Base-by-base conservation (phyloP, 2,113 vertebrate species). In the Forbesichthys agassizii region DNA sequence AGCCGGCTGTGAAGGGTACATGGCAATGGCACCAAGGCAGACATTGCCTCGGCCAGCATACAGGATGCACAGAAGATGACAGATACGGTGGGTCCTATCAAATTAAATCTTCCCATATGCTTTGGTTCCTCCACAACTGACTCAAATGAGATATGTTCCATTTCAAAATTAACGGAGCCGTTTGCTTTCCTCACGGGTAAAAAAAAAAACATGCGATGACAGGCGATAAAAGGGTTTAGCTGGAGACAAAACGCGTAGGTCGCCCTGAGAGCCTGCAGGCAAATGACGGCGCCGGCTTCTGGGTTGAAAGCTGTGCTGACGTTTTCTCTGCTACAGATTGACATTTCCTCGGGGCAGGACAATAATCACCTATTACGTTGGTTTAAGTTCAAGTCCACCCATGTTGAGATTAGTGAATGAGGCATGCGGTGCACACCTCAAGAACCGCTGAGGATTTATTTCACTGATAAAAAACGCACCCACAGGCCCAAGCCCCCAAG, bases 101-200 rank as follows among this genome's bases (percentile, higher is more conserved):
- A 11, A 10, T 69, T 9, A 61, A 66, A 57, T 6, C 42, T 12
- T 33, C 48, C 1, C 16, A 16, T 20, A 14, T 46, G 47, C 46
- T 16, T 36, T 48, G 60, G 47, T 69, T 74, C 63, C 5, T 6
- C 1, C 27, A 4, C 64, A 49, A 53, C 3, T 52, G 5, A 51
- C 80, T 77, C 77, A 65, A 83, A 69, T 77, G 79, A 73, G 54
- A 63, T 3, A 27, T 33, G 9, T 57, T 65, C 11, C 13, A 78
- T 72, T 76, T 61, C 10, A 65, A 82, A 54, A 16, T 6, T 4
- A 56, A 36, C 9, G 8, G 8, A 68, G 10, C 9, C n/a, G 9
- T 56, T 58, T 6, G 3, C n/a, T 72, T 76, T 68, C 63, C 68
- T 64, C 57, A 72, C 83, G 60, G 71, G 75, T 51, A 54, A 13